Evolutionary conservation across 1,140 invertebrate genomes (phyloP), one percentile per base, ranked within the genome.

Genomic region (Lepidurus packardi): DNA sequence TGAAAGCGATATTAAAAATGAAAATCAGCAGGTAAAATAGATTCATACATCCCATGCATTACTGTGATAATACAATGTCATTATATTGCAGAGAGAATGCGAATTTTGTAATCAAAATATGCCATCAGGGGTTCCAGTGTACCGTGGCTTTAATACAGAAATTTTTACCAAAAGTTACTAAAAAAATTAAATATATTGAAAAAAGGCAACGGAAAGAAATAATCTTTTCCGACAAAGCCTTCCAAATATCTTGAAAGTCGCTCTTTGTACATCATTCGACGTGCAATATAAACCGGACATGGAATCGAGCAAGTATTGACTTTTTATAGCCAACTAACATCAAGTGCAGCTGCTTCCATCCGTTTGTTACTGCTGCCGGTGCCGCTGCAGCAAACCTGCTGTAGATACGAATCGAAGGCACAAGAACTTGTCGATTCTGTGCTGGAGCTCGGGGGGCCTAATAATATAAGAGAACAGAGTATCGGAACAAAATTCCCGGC

Each of bases 271-370:
- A 65, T 65, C 53, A 65, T 16, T 65, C 53, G 53, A 65, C 53
- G 21, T 65, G 13, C 53, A 65, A 16, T 65, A 65, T 9, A 65
- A 65, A 65, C 13, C 53, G 53, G 53, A 65, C 53, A 65, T 1
- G 53, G 53, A 65, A 65, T 65, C 53, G 8, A 65, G 53, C 53
- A 65, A 65, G 53, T 16, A 65, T 65, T 65, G 53, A 65, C 53
- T 65, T 65, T 65, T 65, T 65, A 65, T 65, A 16, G 21, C 53
- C 53, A 65, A 21, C 21, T 1, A 65, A 65, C 53, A 65, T 65
- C 53, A 65, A 65, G 13, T 65, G 53, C 53, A 65, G 53, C 53
- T 65, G 53, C 21, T 16, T 65, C 53, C 53, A 65, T 65, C 53
- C 16, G 16, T 65, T 65, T 65, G 53, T 16, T 65, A 16, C 13